Evolutionary conservation across 1,140 invertebrate genomes (phyloP).

Genomic region (Zeugodacus cucurbitae): DNA sequence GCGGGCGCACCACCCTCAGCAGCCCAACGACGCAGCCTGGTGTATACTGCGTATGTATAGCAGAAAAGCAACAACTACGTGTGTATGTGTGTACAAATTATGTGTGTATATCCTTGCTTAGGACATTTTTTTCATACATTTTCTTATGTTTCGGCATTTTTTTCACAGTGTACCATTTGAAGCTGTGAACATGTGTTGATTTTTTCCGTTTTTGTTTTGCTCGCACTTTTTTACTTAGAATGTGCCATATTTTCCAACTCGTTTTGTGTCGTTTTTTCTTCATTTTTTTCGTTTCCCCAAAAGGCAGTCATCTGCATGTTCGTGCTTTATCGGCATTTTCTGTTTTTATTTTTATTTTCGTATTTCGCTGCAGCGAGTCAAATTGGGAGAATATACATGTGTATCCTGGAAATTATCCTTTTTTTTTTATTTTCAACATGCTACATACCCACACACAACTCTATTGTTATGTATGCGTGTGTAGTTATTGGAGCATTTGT

Average conservation of each 20-base stretch:
- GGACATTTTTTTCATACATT: not conserved
- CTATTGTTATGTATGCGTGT: not conserved
- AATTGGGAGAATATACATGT: not conserved
- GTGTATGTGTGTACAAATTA: not conserved
- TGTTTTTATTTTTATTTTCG: conserved; percentile 19
- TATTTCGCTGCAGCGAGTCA: not conserved
- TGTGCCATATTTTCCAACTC: not conserved
- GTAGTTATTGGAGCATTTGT: not conserved
- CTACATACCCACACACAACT: not conserved
- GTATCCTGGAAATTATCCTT: not conserved
- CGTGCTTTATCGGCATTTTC: conserved; percentile 6
- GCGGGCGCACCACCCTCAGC: not conserved
- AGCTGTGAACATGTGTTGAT: conserved; percentile 24
- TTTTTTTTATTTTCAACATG: not conserved
- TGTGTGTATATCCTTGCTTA: not conserved
- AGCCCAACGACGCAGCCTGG: not conserved
- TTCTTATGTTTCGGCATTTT: not conserved
- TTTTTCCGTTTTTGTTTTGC: conserved; percentile 41
- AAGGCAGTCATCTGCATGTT: too few relatives aligned
- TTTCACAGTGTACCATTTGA: conserved; percentile 5
- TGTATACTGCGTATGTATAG: not conserved
- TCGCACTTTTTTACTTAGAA: conserved; percentile 36
- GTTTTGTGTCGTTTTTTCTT: not conserved
- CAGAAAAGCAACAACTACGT: not conserved
- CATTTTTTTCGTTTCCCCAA: not conserved